phyloP scores from a whole-genome alignment of 2,888 invertebrate genomes.

The Prosapia bicincta region DNA sequence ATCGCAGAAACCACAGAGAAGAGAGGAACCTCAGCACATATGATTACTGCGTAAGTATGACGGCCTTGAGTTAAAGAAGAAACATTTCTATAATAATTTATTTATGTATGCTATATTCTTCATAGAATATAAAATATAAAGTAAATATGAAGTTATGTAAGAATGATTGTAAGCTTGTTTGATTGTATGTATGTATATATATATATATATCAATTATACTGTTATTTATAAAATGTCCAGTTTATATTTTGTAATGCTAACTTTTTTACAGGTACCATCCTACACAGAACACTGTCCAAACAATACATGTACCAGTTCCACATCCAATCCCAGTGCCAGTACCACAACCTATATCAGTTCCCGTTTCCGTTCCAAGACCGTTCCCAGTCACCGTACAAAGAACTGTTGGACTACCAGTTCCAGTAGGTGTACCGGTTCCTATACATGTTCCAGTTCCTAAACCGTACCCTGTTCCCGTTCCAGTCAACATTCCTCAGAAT shows the following conservation, averaged over 20 bases:
- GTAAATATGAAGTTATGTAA: too few relatives aligned
- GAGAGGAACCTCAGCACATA: not conserved
- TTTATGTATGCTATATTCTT: too few relatives aligned
- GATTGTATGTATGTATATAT: too few relatives aligned
- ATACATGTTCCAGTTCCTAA: conserved; percentile 20
- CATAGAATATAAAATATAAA: too few relatives aligned
- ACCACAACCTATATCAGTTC: conserved; percentile 13
- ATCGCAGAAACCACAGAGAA: not conserved
- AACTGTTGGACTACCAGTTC: conserved; percentile 19
- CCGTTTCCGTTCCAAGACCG: conserved; percentile 18
- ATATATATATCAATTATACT: too few relatives aligned
- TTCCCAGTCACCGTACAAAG: conserved; percentile 21
- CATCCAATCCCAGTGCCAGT: conserved; percentile 12
- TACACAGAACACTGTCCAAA: not conserved
- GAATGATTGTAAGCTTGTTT: too few relatives aligned
- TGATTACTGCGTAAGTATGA: not conserved
- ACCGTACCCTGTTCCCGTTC: conserved; percentile 30
- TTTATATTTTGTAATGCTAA: too few relatives aligned
- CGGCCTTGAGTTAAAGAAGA: too few relatives aligned
- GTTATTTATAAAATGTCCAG: too few relatives aligned
- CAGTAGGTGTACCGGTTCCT: conserved; percentile 18
- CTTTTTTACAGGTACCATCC: not conserved
- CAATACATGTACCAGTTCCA: conserved; percentile 12
- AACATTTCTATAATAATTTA: too few relatives aligned
- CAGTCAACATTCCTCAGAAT: conserved; percentile 16